phyloP scores from a whole-genome alignment of 2,888 invertebrate species.

The Watsonalla cultraria region DNA sequence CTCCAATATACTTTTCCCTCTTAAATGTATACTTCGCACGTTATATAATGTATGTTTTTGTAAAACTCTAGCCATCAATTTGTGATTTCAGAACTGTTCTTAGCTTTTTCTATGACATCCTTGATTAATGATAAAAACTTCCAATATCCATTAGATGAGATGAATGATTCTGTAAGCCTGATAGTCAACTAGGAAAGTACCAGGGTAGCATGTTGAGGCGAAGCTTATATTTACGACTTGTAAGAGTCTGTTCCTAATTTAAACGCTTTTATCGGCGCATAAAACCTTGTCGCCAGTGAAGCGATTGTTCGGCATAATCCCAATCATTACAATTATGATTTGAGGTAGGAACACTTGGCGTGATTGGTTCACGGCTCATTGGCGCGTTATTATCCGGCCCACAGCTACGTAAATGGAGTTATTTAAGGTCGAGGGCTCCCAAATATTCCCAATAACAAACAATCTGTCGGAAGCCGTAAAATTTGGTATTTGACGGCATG shows the following conservation, averaged over 20 bases:
- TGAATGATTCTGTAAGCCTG: not conserved
- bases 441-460: not conserved
- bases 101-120: too few relatives aligned
- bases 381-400: not conserved
- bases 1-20: not conserved
- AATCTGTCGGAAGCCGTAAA: constrained; percentile 1
- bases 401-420: not conserved
- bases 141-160: not conserved
- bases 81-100: too few relatives aligned
- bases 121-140: too few relatives aligned
- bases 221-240: not conserved
- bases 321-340: not conserved
- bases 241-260: not conserved
- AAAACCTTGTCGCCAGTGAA: too few relatives aligned
- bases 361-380: not conserved
- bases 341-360: not conserved
- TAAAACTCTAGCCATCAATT: too few relatives aligned
- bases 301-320: not conserved
- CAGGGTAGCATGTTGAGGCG: not conserved
- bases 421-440: not conserved
- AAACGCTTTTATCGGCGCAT: too few relatives aligned
- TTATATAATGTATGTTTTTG: too few relatives aligned
- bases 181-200: not conserved
- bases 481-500: constrained; percentile 9
- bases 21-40: too few relatives aligned